These are phyloP conservation scores for Leucophenga montana DNA, from an alignment of 2,888 invertebrate species.

Conservation along the genomic window DNA sequence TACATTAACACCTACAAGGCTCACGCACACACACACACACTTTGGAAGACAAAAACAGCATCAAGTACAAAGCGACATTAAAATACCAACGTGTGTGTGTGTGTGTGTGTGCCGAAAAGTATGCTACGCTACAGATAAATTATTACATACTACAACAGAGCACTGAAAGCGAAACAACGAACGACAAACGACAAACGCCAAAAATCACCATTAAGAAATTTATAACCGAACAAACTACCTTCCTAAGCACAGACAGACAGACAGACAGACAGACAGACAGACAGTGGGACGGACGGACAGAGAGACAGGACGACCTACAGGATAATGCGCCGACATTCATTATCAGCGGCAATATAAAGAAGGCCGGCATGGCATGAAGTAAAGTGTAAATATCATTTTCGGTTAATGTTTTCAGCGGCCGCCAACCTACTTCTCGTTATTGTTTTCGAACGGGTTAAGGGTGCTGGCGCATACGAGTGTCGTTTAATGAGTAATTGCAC, in stretches of 20 bases:
- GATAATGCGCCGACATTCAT: slow-evolving; percentile 8
- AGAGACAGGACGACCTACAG: neutral
- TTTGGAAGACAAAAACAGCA: slow-evolving; percentile 8
- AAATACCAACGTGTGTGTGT: slow-evolving; percentile 17
- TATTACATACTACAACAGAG: slow-evolving; percentile 6
- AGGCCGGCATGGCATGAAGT: too few relatives aligned
- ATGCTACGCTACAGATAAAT: slow-evolving; percentile 14
- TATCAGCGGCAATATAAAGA: slow-evolving; percentile 11
- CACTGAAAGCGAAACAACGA: neutral
- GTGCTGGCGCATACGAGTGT: neutral
- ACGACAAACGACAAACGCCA: neutral
- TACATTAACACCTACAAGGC: neutral
- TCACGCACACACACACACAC: slow-evolving; percentile 31
- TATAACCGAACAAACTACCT: slow-evolving; percentile 12
- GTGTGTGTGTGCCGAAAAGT: slow-evolving; percentile 4
- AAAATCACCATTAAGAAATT: slow-evolving; percentile 22
- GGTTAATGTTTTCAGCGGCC: slow-evolving; percentile 12
- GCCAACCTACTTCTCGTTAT: neutral
- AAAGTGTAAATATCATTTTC: slow-evolving; percentile 13
- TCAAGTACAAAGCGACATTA: slow-evolving; percentile 47
- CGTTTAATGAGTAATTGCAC: neutral
- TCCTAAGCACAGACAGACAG: too few relatives aligned
- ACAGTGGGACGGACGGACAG: too few relatives aligned
- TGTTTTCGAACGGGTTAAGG: too few relatives aligned
- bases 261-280: too few relatives aligned